Base-by-base conservation (phyloP, 1,140 invertebrate species). In the Schmidtea mediterranea region DNA sequence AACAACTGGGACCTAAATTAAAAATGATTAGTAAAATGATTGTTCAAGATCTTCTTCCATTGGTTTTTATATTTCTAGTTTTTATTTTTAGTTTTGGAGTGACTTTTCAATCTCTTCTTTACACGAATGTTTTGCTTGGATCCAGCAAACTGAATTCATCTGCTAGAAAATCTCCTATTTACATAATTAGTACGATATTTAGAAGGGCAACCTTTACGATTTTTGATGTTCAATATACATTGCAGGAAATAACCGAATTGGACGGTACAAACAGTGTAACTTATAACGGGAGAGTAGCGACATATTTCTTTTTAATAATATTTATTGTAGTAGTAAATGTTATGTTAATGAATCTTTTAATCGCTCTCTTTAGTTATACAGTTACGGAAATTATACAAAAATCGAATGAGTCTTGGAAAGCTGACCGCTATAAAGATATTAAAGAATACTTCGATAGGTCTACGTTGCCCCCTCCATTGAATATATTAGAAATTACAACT, bases 31-130 rank as follows among this genome's bases (percentile, higher is more conserved):
- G 40, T 21, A 49, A 52, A 49, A 49, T 53, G 22, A 53, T 63
- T 54, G 56, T 69, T 13, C 52, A 59, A 36, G 68, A 70, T 52
- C 53, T 70, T 48, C 51, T 62, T 45, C 65, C 60, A 41, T 70
- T 70, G 53, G 58, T 69, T 43, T 56, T 67, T 16, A 66, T 70
- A 15, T 53, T 69, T 45, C 54, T 68, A 51, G 64, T 70, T 15
- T 69, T 69, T 54, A 62, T 69, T n/a, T 51, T 62, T 6, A 59
- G 62, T 0, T 70, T 68, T 52, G 66, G 66, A 1, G 58, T 69
- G 3, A 21, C 21, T 6, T 21, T 32, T 32, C 26, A 32, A 32
- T 32, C 26, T 3, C 26, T 32, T 32, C 26, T 32, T 32, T 10
- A 32, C 10, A 3, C 26, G 10, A 32, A 32, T 32, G 10, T n/a